These are phyloP conservation scores for Eidolon dupreanum DNA, from an alignment of 2,797 vertebrate species.

Conservation along the genomic window DNA sequence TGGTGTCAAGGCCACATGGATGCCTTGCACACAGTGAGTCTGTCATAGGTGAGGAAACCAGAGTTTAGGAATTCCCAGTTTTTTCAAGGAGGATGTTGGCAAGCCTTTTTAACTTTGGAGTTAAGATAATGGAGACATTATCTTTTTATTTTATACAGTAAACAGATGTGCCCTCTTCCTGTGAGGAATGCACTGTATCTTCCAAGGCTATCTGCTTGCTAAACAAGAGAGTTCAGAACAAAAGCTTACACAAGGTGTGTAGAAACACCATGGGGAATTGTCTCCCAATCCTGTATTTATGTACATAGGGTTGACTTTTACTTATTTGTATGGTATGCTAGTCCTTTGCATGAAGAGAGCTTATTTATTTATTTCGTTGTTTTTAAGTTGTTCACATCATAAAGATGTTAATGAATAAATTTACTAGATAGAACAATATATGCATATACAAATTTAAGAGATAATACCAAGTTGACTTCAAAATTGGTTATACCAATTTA, in stretches of 20 bases:
- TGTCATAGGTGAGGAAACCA: neutral
- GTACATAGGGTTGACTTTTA: neutral
- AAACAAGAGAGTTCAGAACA: neutral
- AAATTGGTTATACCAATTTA: neutral
- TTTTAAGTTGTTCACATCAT: neutral
- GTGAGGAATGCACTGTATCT: neutral
- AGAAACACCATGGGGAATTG: neutral
- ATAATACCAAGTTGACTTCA: neutral
- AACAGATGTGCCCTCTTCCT: neutral
- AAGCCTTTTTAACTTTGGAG: neutral
- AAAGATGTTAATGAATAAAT: neutral
- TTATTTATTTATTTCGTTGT: neutral
- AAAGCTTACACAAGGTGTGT: neutral
- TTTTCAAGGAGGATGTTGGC: neutral
- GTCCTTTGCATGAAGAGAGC: neutral
- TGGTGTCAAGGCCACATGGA: accelerated
- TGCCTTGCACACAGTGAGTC: accelerated
- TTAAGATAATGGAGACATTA: neutral
- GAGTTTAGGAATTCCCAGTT: neutral
- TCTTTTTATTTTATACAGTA: neutral
- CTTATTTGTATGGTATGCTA: neutral
- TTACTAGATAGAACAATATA: neutral
- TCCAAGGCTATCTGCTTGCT: neutral
- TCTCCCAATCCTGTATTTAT: neutral
- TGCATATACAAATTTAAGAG: neutral